Percentiles rank a stretch among this genome's conserved stretches.
These are phyloP conservation scores for Coturnix japonica DNA, from an alignment of 2,113 vertebrate genomes.

Conservation along the genomic window DNA sequence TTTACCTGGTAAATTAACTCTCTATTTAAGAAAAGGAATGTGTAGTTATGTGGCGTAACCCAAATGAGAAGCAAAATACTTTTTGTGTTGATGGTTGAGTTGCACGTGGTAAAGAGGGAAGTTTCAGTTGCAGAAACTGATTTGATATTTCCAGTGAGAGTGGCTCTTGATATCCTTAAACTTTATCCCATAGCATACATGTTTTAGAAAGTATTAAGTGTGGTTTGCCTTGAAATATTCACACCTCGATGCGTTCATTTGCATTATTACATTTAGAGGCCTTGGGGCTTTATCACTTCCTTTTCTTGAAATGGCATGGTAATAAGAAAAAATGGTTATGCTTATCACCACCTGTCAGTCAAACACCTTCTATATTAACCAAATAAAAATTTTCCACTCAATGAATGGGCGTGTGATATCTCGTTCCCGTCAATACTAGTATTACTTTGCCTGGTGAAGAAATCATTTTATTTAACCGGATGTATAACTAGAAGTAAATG, in stretches of 20 bases:
- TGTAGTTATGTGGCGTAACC: neutral
- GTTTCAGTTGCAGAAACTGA: neutral
- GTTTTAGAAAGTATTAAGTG: constrained; percentile 48
- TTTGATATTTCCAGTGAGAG: neutral
- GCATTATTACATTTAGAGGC: constrained; percentile 77
- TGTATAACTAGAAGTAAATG: constrained; percentile 66
- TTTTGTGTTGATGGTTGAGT: neutral
- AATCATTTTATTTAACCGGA: constrained; percentile 71
- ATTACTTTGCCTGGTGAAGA: constrained; percentile 64
- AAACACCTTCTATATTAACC: constrained; percentile 76
- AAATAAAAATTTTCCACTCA: constrained; percentile 72
- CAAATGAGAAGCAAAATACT: neutral
- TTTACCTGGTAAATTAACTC: neutral
- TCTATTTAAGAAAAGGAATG: neutral
- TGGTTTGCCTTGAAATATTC: constrained; percentile 51
- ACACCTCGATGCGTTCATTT: constrained; percentile 67
- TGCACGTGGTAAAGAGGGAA: neutral
- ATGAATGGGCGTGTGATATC: constrained; percentile 64
- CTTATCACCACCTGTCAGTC: constrained; percentile 77
- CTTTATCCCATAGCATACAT: neutral
- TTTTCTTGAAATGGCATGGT: constrained; percentile 74
- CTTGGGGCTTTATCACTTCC: constrained; percentile 79
- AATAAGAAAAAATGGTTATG: constrained; percentile 78
- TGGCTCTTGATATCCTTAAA: neutral
- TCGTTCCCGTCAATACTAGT: constrained; percentile 72